These are phyloP conservation scores for Drosophila pachea DNA, from an alignment of 1,140 invertebrate species.

Conservation along the genomic window DNA sequence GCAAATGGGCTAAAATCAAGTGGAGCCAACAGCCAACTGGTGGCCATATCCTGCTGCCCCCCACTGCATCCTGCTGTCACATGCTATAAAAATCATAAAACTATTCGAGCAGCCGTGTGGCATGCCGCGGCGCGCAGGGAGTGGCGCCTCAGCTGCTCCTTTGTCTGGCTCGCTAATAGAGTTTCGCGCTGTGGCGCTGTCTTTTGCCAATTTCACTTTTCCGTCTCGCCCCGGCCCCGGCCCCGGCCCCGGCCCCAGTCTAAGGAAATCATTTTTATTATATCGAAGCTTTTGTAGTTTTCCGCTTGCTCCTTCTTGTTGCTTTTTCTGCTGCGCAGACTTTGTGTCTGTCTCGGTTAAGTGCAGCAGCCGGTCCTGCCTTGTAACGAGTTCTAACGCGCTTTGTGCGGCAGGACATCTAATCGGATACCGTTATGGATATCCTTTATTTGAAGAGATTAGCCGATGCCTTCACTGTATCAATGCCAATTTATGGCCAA, in stretches of 20 bases:
- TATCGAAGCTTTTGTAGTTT: conserved; percentile 74
- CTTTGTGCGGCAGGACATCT: conserved; percentile 1
- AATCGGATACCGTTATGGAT: conserved; percentile 23
- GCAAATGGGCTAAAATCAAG: conserved; percentile 39
- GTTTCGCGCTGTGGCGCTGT: conserved; percentile 53
- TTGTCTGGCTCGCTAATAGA: conserved; percentile 71
- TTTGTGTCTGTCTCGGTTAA: conserved; percentile 58
- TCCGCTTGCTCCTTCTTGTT: conserved; percentile 53
- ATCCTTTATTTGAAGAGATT: conserved; percentile 52
- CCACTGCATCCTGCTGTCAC: conserved; percentile 52
- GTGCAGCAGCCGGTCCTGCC: conserved; percentile 56
- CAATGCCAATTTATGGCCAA: conserved; percentile 26
- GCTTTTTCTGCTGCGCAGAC: conserved; percentile 37
- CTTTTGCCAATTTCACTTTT: conserved; percentile 68
- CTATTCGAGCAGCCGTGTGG: conserved; percentile 46
- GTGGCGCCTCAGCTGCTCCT: conserved; percentile 24
- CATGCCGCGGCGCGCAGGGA: not conserved
- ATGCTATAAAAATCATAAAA: conserved; percentile 76
- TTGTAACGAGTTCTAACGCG: conserved; percentile 6
- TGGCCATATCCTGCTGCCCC: conserved; percentile 25
- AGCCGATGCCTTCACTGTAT: conserved; percentile 53
- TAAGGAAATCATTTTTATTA: conserved; percentile 76
- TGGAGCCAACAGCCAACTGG: conserved; percentile 32
- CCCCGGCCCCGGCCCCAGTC: conserved; percentile 19
- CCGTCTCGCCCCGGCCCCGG: conserved; percentile 27